A percentile compares a stretch with the other conserved stretches of the same genome.
Conservation (phyloP, 2,888 invertebrate species). For the Drosophila ochracea region DNA sequence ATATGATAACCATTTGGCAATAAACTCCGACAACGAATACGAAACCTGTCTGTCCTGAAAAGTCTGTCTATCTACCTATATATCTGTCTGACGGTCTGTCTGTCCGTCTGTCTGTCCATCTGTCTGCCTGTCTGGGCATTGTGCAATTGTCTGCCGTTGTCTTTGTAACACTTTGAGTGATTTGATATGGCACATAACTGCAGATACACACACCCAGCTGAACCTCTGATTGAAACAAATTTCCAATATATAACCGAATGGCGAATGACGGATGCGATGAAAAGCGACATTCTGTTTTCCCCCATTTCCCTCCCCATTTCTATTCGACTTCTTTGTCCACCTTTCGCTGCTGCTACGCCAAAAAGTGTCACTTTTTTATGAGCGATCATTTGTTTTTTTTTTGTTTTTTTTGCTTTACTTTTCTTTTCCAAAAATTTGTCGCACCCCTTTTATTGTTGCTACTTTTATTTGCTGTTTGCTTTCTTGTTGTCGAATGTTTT, state of each 20-base stretch:
- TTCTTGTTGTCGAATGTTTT: conserved; percentile 52
- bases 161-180: conserved; percentile 79
- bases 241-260: conserved; percentile 76
- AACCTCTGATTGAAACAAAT: conserved; percentile 80
- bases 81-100: neutral
- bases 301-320: neutral
- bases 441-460: conserved; percentile 23
- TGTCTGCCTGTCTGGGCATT: conserved; percentile 30
- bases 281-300: conserved; percentile 41
- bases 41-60: neutral
- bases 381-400: conserved; percentile 69
- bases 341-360: conserved; percentile 48
- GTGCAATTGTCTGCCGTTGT: conserved; percentile 61
- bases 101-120: conserved; percentile 2
- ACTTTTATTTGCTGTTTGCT: conserved; percentile 56
- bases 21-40: conserved; percentile 62
- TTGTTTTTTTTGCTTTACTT: conserved; percentile 26
- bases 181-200: conserved; percentile 72
- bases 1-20: conserved; percentile 83
- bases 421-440: conserved; percentile 18
- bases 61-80: neutral
- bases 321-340: conserved; percentile 14
- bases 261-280: conserved; percentile 74
- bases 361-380: conserved; percentile 81
- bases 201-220: conserved; percentile 25